phyloP scores from a whole-genome alignment of 2,888 invertebrate genomes.

The Ophonus ardosiacus region DNA sequence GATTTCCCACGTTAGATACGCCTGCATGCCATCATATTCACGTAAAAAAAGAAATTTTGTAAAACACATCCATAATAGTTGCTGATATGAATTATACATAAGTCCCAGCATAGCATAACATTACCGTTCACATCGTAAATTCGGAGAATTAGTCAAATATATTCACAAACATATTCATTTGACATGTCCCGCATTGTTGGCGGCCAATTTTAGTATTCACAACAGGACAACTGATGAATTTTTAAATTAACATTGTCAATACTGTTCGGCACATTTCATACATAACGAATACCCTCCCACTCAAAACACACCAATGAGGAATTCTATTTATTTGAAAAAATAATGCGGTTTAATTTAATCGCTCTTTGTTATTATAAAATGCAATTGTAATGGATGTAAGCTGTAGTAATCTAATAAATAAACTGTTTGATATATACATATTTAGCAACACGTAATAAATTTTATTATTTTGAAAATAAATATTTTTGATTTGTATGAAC shows the following conservation, averaged over 20 bases:
- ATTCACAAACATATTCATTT: constrained; percentile 43
- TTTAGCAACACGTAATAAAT: too few relatives aligned
- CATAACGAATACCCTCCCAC: not conserved
- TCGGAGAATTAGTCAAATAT: constrained; percentile 31
- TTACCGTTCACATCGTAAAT: constrained; percentile 6
- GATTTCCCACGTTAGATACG: too few relatives aligned
- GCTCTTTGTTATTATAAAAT: too few relatives aligned
- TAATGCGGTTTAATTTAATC: too few relatives aligned
- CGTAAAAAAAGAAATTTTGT: not conserved
- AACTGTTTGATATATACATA: too few relatives aligned
- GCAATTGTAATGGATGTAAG: too few relatives aligned
- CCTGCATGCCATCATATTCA: not conserved
- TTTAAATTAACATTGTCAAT: constrained; percentile 35
- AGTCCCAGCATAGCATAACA: constrained; percentile 18
- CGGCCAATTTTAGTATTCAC: constrained; percentile 11
- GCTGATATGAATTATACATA: constrained; percentile 25
- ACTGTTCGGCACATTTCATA: not conserved
- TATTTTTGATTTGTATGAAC: too few relatives aligned
- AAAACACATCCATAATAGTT: not conserved
- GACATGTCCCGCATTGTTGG: constrained; percentile 1
- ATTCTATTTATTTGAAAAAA: too few relatives aligned
- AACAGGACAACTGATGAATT: constrained; percentile 31
- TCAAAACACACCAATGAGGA: too few relatives aligned
- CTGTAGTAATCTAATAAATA: too few relatives aligned
- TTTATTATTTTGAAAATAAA: too few relatives aligned